phyloP scores from a whole-genome alignment of 1,140 invertebrate genomes.

The Nylanderia fulva region DNA sequence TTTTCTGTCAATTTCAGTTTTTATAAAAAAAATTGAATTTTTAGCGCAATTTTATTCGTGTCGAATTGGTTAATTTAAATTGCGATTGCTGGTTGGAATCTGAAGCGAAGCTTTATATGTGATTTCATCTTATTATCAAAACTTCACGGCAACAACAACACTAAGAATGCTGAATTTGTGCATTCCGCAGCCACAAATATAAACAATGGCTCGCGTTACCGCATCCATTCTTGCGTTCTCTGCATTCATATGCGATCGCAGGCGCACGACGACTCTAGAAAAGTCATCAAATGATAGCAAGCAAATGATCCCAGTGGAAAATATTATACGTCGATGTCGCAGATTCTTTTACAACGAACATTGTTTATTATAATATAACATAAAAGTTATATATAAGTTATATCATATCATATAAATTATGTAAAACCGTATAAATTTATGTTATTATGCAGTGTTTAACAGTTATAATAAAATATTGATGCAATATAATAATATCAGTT shows the following conservation, averaged over 20 bases:
- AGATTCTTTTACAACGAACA: too few species aligned
- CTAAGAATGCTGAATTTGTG: constrained; percentile 16
- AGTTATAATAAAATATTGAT: too few species aligned
- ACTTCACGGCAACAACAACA: constrained; percentile 7
- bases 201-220: constrained; percentile 26
- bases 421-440: too few species aligned
- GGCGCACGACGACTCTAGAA: background rate
- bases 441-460: too few species aligned
- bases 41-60: background rate
- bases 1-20: too few species aligned
- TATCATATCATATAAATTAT: too few species aligned
- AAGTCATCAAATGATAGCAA: constrained; percentile 4
- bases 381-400: too few species aligned
- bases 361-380: too few species aligned
- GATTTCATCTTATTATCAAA: constrained; percentile 28
- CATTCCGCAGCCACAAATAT: constrained; percentile 12
- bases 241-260: background rate
- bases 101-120: background rate
- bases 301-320: background rate
- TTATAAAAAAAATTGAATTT: too few species aligned
- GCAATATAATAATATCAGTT: too few species aligned
- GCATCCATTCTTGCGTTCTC: background rate
- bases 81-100: background rate
- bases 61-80: background rate
- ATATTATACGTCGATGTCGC: background rate